phyloP scores from a whole-genome alignment of 2,888 invertebrate species.

The Pterostichus madidus region DNA sequence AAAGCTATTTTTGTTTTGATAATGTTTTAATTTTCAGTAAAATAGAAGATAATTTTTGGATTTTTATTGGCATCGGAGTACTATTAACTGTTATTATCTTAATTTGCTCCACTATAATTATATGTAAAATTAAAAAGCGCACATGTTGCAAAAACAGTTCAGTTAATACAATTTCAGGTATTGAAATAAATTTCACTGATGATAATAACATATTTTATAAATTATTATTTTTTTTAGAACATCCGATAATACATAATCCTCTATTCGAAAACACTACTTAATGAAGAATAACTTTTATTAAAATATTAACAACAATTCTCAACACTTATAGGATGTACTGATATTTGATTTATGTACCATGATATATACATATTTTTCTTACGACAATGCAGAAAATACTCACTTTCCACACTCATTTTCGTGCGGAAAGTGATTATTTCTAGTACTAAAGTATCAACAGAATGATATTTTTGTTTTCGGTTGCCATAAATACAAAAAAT shows the following conservation, averaged over 20 bases:
- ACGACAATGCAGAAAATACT: too few relatives aligned
- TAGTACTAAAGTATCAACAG: too few relatives aligned
- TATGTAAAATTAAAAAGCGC: conserved; percentile 15
- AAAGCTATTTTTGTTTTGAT: not conserved
- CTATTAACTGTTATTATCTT: not conserved
- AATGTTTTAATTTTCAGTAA: conserved; percentile 11
- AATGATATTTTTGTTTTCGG: too few relatives aligned
- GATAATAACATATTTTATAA: not conserved
- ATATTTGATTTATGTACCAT: not conserved
- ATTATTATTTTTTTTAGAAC: conserved; percentile 47
- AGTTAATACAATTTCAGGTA: conserved; percentile 9
- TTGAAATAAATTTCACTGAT: not conserved
- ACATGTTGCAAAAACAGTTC: not conserved
- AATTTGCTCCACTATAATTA: not conserved
- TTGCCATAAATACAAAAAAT: too few relatives aligned
- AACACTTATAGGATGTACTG: not conserved
- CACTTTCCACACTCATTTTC: too few relatives aligned
- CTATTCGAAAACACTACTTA: conserved; percentile 16
- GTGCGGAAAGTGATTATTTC: too few relatives aligned
- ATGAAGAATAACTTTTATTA: not conserved
- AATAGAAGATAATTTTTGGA: conserved; percentile 19
- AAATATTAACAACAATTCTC: too few relatives aligned
- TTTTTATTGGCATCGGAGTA: conserved; percentile 10
- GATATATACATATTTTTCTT: too few relatives aligned
- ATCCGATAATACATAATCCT: conserved; percentile 48